Evolutionary conservation across 2,113 vertebrate genomes (phyloP), one percentile per base, ranked within the genome.

Genomic region (Malurus melanocephalus): DNA sequence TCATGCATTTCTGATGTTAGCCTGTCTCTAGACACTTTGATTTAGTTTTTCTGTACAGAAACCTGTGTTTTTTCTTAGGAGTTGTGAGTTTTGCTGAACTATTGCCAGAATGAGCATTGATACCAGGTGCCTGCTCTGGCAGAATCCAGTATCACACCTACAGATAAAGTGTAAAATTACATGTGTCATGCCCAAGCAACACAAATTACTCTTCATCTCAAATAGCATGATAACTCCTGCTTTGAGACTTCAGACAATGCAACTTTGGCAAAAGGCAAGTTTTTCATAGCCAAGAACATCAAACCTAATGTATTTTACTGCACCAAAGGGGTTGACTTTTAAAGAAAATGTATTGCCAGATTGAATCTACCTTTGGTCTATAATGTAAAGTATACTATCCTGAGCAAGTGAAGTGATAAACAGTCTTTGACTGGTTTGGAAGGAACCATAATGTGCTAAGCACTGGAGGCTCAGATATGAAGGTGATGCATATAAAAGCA

Each of bases 171-270:
- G 74, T 97, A 96, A 95, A 96, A 97, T 97, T 96, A 95, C 95
- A 94, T 79, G 72, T 95, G 96, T 96, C 95, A 62, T 96, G 85
- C 94, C 88, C 56, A 90, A 95, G 91, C 91, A 89, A 93, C 91
- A 90, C 95, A 96, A 96, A 96, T 96, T 96, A 95, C 90, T 97
- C 89, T 95, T 94, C 96, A 94, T 97, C 96, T 97, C 96, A 96
- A 97, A 95, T 97, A 96, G 96, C 95, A 92, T 90, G 94, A 93
- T 96, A 97, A 97, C 96, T 96, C 93, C 95, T 90, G 93, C 92
- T 97, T 92, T 93, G 96, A 97, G 96, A 96, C 92, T 96, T 96
- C 87, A 97, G 94, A 96, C 93, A 94, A 87, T 49, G 72, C 85
- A 95, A 45, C 51, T 65, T 94, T 95, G 95, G 96, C 97, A 96